Base-by-base conservation (phyloP, 2,888 invertebrate species). In the Gastrophysa polygoni region DNA sequence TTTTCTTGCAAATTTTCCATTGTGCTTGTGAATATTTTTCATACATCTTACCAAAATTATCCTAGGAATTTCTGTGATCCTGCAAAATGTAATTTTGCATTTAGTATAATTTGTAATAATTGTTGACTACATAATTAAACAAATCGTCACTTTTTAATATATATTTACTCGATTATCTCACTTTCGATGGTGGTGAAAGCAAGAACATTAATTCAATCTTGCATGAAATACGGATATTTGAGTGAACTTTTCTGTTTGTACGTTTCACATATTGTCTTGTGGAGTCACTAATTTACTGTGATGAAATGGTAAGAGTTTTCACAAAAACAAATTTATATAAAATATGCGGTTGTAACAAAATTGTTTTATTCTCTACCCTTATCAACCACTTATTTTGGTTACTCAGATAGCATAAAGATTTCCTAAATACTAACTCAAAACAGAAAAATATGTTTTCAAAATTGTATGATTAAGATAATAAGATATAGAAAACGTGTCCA, bases 41-140 rank as follows among this genome's bases (percentile, higher is more conserved):
- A 14, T 6, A n/a, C 38, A 38, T 38, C 14, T 14, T 14, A 38
- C 14, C 3, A 38, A 5, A 29, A 54, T 54, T 24, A 28, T 34
- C 54, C 43, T 54, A 43, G 54, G 54, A 43, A 49, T 62, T 62
- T 62, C 62, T 62, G 62, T 62, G 62, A 62, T 62, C 62, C 49
- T 58, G 62, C 62, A 62, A 62, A 62, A 62, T 62, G 28, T 49
- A 62, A 62, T 62, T 62, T 62, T 62, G 62, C 62, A 58, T 62
- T 58, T 58, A 62, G 62, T 46, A 47, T 62, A 62, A 62, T 57
- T 58, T 62, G 57, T 62, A 62, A 62, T 62, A 54, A 62, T 62
- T 54, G 62, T 62, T 62, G 58, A 54, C 58, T 48, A 43, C 58
- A 43, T 62, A 49, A 57, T 38, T 48, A 52, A 61, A 52, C 29